phyloP scores from a whole-genome alignment of 2,888 invertebrate species.

The Dromius quadrimaculatus region DNA sequence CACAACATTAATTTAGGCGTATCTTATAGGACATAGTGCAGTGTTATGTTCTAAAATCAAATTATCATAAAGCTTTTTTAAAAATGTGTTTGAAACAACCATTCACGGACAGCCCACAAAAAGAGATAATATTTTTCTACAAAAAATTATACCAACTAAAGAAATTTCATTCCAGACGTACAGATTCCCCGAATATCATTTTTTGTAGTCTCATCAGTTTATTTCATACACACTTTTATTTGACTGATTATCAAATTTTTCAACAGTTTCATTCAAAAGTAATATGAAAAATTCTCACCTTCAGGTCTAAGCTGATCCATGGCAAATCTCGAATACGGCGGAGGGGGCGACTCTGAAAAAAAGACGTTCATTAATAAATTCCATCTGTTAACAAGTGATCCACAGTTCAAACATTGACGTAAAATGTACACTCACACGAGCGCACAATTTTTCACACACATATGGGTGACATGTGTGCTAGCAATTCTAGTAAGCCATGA shows the following conservation, averaged over 20 bases:
- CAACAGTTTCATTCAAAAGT: no score
- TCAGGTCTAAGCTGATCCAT: slow-evolving; percentile 81
- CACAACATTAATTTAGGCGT: slow-evolving; percentile 1
- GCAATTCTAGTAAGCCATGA: slow-evolving; percentile 2
- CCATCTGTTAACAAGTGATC: slow-evolving; percentile 13
- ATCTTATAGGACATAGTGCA: background rate
- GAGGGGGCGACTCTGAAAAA: slow-evolving; percentile 85
- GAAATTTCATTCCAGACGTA: no score
- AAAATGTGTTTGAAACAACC: no score
- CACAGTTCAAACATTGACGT: background rate
- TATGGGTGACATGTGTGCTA: slow-evolving; percentile 10
- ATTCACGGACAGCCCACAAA: no score
- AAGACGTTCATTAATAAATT: slow-evolving; percentile 26
- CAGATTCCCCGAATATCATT: no score
- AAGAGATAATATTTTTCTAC: no score
- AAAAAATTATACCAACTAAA: no score
- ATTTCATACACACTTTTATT: no score
- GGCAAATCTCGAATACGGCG: slow-evolving; percentile 83
- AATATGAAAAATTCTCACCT: no score
- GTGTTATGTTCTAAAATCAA: slow-evolving; percentile 3
- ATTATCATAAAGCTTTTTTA: background rate
- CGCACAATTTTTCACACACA: background rate
- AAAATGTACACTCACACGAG: background rate
- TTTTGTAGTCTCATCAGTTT: no score
- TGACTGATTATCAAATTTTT: no score